phyloP scores from a whole-genome alignment of 1,140 invertebrate genomes.

The Mycetomoellerius zeteki region DNA sequence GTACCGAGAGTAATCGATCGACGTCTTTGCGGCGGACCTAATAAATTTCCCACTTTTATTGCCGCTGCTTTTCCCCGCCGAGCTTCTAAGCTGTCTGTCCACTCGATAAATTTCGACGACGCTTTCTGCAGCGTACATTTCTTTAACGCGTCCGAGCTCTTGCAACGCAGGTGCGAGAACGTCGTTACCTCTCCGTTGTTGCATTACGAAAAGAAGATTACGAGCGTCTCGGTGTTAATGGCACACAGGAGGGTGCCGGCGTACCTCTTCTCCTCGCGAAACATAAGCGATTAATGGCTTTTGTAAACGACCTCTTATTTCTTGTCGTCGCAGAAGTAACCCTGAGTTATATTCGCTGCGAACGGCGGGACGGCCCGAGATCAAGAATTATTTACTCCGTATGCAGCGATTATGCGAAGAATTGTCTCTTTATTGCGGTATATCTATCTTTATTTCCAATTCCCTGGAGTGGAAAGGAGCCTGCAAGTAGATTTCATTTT shows the following conservation, averaged over 20 bases:
- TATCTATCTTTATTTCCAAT: conserved; percentile 47
- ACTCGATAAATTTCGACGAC: conserved; percentile 63
- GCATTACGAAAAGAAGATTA: conserved; percentile 65
- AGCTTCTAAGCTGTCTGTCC: conserved; percentile 58
- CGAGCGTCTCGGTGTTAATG: conserved; percentile 54
- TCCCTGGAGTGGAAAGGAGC: too few relatives aligned
- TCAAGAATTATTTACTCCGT: conserved; percentile 56
- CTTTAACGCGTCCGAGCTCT: neutral
- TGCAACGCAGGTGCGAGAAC: conserved; percentile 53
- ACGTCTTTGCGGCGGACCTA: conserved; percentile 49
- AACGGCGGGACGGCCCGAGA: neutral
- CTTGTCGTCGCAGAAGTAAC: conserved; percentile 56
- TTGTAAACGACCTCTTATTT: conserved; percentile 63
- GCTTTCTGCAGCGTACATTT: conserved; percentile 34
- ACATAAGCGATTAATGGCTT: conserved; percentile 61
- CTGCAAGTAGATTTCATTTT: neutral
- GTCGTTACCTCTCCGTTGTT: conserved; percentile 44
- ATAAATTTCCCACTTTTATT: conserved; percentile 59
- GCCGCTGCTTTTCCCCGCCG: conserved; percentile 12
- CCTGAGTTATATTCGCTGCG: conserved; percentile 42
- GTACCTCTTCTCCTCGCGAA: conserved; percentile 14
- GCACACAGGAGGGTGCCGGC: conserved; percentile 52
- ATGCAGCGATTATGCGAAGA: neutral
- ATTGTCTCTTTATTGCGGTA: neutral
- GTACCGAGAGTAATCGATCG: conserved; percentile 44